A percentile compares a stretch with the other conserved stretches of the same genome.
Conservation (phyloP, 2,888 invertebrate species). For the Ennomos quercinarius region DNA sequence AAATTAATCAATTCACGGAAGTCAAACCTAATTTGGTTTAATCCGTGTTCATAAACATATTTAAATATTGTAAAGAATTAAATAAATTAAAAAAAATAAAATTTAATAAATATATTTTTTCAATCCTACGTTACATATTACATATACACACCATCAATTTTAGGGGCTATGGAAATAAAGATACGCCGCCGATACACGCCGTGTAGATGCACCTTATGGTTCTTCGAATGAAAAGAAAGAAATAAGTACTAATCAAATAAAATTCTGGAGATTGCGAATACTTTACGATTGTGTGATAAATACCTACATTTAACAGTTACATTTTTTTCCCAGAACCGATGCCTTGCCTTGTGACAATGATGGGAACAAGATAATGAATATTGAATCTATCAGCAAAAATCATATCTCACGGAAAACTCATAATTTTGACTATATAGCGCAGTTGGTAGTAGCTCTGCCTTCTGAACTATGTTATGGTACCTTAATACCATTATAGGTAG, state of each 20-base stretch:
- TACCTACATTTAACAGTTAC: background rate
- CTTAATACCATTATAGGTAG: too few relatives aligned
- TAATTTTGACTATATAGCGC: too few relatives aligned
- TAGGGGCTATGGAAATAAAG: background rate
- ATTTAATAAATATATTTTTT: background rate
- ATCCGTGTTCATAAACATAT: too few relatives aligned
- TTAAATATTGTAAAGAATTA: too few relatives aligned
- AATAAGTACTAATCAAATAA: background rate
- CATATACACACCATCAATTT: too few relatives aligned
- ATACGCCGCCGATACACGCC: background rate
- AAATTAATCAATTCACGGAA: too few relatives aligned
- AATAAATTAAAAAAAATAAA: too few relatives aligned
- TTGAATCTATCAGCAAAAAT: too few relatives aligned
- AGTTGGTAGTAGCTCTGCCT: too few relatives aligned
- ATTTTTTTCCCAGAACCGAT: conserved; percentile 27
- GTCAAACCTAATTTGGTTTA: too few relatives aligned
- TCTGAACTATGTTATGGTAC: background rate
- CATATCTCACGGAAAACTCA: too few relatives aligned
- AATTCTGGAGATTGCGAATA: conserved; percentile 15
- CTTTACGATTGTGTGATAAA: conserved; percentile 3
- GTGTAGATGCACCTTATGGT: conserved; percentile 3
- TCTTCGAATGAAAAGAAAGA: conserved; percentile 25
- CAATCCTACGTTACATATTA: too few relatives aligned
- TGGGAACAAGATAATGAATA: background rate
- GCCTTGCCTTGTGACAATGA: conserved; percentile 3